These are phyloP conservation scores for Ormyrus thymus DNA, from an alignment of 2,888 invertebrate genomes.

Conservation along the genomic window DNA sequence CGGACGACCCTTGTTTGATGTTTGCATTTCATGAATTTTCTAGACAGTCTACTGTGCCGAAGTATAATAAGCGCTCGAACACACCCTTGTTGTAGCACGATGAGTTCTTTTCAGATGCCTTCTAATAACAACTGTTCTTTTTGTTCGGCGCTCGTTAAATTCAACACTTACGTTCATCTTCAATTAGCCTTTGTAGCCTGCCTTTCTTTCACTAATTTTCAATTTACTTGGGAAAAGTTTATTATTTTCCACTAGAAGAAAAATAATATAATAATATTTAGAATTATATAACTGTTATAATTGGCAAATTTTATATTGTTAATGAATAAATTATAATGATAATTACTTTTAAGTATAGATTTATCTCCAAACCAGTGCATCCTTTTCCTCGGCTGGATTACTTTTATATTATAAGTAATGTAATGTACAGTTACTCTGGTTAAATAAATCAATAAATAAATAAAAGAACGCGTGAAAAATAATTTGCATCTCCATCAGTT, in stretches of 20 bases:
- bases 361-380: no score
- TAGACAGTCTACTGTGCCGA: conserved; percentile 40
- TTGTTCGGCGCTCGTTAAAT: conserved; percentile 18
- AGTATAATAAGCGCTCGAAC: conserved; percentile 42
- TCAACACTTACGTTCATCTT: conserved; percentile 29
- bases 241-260: not conserved
- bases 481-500: no score
- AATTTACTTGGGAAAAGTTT: not conserved
- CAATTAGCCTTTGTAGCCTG: not conserved
- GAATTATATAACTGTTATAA: no score
- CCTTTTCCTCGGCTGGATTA: no score
- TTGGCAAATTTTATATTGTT: not conserved
- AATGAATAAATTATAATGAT: not conserved
- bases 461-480: no score
- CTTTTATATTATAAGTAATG: no score
- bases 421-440: no score
- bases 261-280: not conserved
- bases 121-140: conserved; percentile 39
- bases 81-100: conserved; percentile 48
- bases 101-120: conserved; percentile 29
- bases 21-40: conserved; percentile 54
- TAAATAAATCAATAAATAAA: no score
- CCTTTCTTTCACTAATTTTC: not conserved
- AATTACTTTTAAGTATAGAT: no score
- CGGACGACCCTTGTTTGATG: conserved; percentile 51